Base-by-base conservation (phyloP, 2,797 vertebrate genomes). In the Nannoperca obscura region DNA sequence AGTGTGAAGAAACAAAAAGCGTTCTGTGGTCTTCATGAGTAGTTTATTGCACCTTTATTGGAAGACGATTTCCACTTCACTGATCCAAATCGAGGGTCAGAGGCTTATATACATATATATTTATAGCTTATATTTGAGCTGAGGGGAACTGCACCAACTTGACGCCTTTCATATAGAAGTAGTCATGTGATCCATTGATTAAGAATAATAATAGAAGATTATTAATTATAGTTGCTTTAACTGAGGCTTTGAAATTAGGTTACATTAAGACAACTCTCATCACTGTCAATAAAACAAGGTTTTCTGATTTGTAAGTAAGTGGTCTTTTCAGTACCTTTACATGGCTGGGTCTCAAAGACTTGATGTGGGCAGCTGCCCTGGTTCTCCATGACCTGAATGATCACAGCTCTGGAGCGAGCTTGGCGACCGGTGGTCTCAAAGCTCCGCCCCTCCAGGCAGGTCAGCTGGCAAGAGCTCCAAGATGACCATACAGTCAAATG, bases 381-480 rank as follows among this genome's bases (percentile, higher is more conserved):
- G 84, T 96, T 97, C 91, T 97, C 96, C 3, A 94, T 80, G 58
- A 97, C 95, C 85, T 97, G 97, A 74, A 97, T 75, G 22, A 99
- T 87, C 71, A 97, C 96, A 0, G 97, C 96, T 80, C 96, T 94
- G 74, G 98, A 99, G 20, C 97, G 96, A 2, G 98, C 96, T 77
- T 97, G 97, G 55, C 90, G 97, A 2, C 98, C 98, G 0, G 46
- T 88, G 0, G 95, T 92, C 94, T 99, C 97, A 1, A 99, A 99
- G 86, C 97, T 98, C 82, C 97, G 96, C 60, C 98, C 98, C 54
- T 97, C 95, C 36, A 98, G 93, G 86, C 98, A 99, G 40, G 96
- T 97, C 84, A 99, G 92, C 94, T 99, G 97, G 34, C 98, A 99
- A 0, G 96, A 92, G 86, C 98, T 99, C 98, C 98, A 99, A 27